Conservation (phyloP, 2,113 vertebrate species). For the Ictalurus furcatus region DNA sequence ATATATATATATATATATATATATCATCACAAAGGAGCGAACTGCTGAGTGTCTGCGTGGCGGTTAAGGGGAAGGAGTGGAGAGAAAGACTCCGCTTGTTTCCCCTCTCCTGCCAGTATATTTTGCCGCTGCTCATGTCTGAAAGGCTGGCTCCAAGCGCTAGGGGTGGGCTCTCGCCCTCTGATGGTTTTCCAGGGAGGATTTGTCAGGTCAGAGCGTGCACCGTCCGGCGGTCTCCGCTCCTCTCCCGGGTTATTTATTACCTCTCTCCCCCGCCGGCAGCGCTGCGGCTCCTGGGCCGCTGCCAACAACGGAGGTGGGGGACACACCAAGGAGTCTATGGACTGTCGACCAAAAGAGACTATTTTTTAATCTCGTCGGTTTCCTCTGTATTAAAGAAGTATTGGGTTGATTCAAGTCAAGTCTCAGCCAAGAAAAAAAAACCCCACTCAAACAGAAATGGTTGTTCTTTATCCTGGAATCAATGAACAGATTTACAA, state of each 20-base stretch:
- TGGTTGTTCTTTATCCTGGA: background rate
- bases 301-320: conserved; percentile 83
- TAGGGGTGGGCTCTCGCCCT: conserved; percentile 81
- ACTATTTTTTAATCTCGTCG: background rate
- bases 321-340: conserved; percentile 67
- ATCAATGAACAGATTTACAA: background rate
- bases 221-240: conserved; percentile 87
- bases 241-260: conserved; percentile 95
- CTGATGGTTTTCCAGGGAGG: conserved; percentile 89
- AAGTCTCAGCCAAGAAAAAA: background rate
- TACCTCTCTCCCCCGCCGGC: conserved; percentile 89
- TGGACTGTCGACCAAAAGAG: conserved; percentile 53
- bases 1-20: background rate
- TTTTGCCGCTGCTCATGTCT: conserved; percentile 79
- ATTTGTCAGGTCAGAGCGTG: conserved; percentile 91
- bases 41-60: conserved; percentile 26
- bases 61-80: conserved; percentile 53
- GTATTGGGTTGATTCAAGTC: background rate
- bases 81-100: conserved; percentile 66
- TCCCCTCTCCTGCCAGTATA: conserved; percentile 70
- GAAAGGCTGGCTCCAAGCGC: conserved; percentile 84
- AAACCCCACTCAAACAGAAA: too few relatives aligned
- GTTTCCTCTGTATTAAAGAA: background rate
- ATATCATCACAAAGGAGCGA: background rate
- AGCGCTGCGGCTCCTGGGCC: conserved; percentile 88